These are phyloP conservation scores for Alitta virens DNA, from an alignment of 2,888 invertebrate genomes.

Conservation along the genomic window DNA sequence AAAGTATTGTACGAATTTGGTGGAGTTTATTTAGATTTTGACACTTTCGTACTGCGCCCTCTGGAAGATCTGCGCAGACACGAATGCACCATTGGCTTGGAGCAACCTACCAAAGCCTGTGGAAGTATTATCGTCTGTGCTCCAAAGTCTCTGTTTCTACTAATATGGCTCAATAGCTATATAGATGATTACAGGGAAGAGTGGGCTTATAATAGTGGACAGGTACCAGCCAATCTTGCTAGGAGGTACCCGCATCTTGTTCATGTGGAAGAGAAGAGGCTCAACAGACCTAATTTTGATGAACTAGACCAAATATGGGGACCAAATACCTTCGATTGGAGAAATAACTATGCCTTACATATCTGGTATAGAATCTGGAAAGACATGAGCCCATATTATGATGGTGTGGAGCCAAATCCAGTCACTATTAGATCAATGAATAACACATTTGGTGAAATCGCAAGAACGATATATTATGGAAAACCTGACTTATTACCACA, in stretches of 20 bases:
- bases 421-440: conserved; percentile 32
- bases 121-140: conserved; percentile 33
- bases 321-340: conserved; percentile 28
- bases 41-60: conserved; percentile 28
- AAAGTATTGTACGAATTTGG: conserved; percentile 32
- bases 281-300: conserved; percentile 32
- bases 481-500: conserved; percentile 10
- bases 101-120: conserved; percentile 30
- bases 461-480: conserved; percentile 30
- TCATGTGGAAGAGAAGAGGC: conserved; percentile 26
- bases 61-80: conserved; percentile 30
- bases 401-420: conserved; percentile 30
- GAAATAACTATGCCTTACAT: conserved; percentile 41
- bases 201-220: conserved; percentile 36
- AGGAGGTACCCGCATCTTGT: conserved; percentile 31
- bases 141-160: conserved; percentile 28
- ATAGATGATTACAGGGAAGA: conserved; percentile 34
- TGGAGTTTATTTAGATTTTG: conserved; percentile 35
- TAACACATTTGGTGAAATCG: conserved; percentile 32
- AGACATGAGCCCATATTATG: conserved; percentile 29
- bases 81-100: conserved; percentile 26
- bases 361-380: conserved; percentile 33
- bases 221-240: conserved; percentile 33
- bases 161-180: conserved; percentile 34
- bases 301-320: conserved; percentile 33